Evolutionary conservation across 2,113 vertebrate species (phyloP).

Genomic region (Coregonus clupeaformis): DNA sequence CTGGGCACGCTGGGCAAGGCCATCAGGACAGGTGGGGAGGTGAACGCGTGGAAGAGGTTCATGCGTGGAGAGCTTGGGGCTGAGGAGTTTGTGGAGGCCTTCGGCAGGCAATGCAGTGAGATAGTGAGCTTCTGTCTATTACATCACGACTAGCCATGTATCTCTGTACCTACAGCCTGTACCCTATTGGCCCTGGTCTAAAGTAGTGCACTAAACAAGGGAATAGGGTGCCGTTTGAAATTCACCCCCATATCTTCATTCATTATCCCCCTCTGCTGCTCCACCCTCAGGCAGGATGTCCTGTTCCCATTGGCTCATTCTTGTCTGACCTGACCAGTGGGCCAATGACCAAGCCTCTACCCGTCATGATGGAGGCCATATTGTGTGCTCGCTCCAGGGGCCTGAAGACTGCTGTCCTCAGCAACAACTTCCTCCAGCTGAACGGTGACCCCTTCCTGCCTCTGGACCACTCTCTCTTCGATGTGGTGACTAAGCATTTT

Average conservation of each 20-base stretch:
- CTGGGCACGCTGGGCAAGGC: constrained; percentile 69
- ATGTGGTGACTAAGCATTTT: constrained; percentile 72
- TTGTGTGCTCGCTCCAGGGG: constrained; percentile 71
- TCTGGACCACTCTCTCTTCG: constrained; percentile 70
- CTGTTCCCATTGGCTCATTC: constrained; percentile 69
- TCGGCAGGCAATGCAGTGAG: constrained; percentile 71
- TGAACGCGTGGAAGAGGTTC: constrained; percentile 69
- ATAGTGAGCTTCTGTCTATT: constrained; percentile 65
- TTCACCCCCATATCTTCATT: background rate
- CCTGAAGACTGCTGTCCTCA: constrained; percentile 77
- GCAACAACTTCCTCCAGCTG: constrained; percentile 66
- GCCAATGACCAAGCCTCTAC: constrained; percentile 62
- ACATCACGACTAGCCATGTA: background rate
- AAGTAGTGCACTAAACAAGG: too few species aligned
- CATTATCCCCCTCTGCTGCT: background rate
- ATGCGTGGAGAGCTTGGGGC: constrained; percentile 73
- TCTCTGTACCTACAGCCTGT: background rate
- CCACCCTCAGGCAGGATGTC: constrained; percentile 60
- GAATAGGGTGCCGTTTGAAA: background rate
- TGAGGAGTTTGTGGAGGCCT: constrained; percentile 69
- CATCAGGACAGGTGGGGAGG: constrained; percentile 54
- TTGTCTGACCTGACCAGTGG: constrained; percentile 67
- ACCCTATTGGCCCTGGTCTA: too few species aligned
- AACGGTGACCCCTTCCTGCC: constrained; percentile 64
- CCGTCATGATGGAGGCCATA: constrained; percentile 77